Percentiles rank a stretch among this genome's conserved stretches.
These are phyloP conservation scores for Manacus vitellinus DNA, from an alignment of 2,113 vertebrate species.

Conservation along the genomic window DNA sequence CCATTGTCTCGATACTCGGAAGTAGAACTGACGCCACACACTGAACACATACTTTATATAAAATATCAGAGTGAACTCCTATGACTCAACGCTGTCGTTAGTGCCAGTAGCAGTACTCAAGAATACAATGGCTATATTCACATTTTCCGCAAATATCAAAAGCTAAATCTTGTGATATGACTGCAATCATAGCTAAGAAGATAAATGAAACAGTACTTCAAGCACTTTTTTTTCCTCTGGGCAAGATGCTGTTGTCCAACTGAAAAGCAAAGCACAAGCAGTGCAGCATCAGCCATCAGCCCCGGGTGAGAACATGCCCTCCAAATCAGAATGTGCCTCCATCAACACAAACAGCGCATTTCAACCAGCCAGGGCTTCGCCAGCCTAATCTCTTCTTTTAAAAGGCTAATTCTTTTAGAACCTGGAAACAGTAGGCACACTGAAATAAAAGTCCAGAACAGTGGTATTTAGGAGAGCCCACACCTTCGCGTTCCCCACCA, in stretches of 20 bases:
- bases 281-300: neutral
- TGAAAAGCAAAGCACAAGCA: neutral
- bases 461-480: neutral
- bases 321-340: constrained; percentile 49
- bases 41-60: neutral
- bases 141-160: constrained; percentile 9
- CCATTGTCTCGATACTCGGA: neutral
- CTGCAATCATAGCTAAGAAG: constrained; percentile 31
- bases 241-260: constrained; percentile 8
- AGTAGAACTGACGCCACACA: neutral
- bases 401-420: neutral
- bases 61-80: neutral
- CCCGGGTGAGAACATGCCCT: neutral
- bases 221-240: neutral
- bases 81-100: neutral
- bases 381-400: constrained; percentile 36
- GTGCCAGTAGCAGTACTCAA: neutral
- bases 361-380: neutral
- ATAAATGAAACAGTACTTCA: constrained; percentile 23
- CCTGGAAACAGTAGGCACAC: neutral
- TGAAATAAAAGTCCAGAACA: neutral
- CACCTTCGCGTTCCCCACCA: accelerated
- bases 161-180: constrained; percentile 63
- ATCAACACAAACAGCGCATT: constrained; percentile 7
- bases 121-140: constrained; percentile 26